Percentiles rank a stretch among this genome's conserved stretches.
Evolutionary conservation across 1,140 invertebrate species (phyloP).

Genomic region (Tetramorium simillimum): DNA sequence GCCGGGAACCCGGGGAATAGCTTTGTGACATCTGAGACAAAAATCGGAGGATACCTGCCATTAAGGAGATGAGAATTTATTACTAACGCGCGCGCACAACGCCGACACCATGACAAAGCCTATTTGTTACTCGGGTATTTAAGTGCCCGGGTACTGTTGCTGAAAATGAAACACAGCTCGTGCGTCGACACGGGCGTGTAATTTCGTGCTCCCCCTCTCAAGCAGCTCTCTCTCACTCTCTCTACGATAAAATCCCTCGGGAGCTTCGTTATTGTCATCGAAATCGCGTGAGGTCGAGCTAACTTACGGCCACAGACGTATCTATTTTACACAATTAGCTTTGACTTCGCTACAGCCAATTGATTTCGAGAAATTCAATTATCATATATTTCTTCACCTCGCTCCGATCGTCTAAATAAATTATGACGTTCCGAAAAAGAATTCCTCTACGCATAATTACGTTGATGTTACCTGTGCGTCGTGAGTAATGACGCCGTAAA

Average conservation of each 20-base stretch:
- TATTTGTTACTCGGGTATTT: conserved; percentile 55
- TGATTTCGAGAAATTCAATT: conserved; percentile 5
- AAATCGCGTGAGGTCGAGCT: conserved; percentile 4
- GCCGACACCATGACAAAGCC: conserved; percentile 23
- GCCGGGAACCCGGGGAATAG: conserved; percentile 14
- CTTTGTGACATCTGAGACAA: conserved; percentile 66
- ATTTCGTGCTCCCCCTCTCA: neutral
- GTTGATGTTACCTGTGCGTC: neutral
- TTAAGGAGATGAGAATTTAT: conserved; percentile 70
- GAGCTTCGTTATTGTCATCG: neutral
- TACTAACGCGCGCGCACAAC: conserved; percentile 14
- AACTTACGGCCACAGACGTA: neutral
- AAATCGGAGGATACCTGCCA: conserved; percentile 62
- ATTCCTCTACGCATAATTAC: neutral
- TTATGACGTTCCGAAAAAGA: neutral
- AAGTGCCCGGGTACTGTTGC: conserved; percentile 42
- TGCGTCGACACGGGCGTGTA: conserved; percentile 1
- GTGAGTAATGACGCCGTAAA: neutral
- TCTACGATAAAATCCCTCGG: conserved; percentile 3
- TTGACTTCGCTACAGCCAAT: neutral
- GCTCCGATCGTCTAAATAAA: neutral
- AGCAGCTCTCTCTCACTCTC: neutral
- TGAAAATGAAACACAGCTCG: conserved; percentile 40
- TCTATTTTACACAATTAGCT: conserved; percentile 1
- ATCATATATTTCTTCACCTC: neutral